Evolutionary conservation across 2,888 invertebrate species (phyloP).

Genomic region (Archips crataeganus): DNA sequence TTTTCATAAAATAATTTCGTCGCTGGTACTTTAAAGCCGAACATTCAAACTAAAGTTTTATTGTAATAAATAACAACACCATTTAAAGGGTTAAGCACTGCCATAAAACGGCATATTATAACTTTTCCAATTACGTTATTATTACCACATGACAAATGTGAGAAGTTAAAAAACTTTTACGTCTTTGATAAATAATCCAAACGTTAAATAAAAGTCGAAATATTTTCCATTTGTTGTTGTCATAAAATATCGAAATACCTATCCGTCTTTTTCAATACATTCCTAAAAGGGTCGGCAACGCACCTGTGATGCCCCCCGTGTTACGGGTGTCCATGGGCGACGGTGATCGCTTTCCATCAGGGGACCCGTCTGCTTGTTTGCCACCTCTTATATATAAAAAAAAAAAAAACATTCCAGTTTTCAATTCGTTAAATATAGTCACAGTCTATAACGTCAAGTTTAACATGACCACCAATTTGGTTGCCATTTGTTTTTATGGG

Average conservation of each 20-base stretch:
- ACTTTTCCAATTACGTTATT: slow-evolving; percentile 2
- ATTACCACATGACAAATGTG: neutral
- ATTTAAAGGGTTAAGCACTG: neutral
- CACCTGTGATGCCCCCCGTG: no score
- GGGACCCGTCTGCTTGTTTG: no score
- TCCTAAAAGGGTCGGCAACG: no score
- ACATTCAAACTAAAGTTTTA: neutral
- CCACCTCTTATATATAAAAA: no score
- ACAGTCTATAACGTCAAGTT: neutral
- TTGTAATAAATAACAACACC: neutral
- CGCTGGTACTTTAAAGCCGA: no score
- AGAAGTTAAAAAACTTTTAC: neutral
- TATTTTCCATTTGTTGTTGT: neutral
- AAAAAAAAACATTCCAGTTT: neutral
- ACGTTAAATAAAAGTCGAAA: neutral
- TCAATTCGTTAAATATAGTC: neutral
- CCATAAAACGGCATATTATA: neutral
- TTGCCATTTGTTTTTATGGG: neutral
- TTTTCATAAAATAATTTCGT: no score
- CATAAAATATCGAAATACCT: neutral
- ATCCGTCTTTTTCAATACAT: neutral
- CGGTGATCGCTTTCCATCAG: no score
- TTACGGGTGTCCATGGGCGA: no score
- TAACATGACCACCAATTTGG: slow-evolving; percentile 2
- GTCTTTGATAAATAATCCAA: neutral